A percentile compares a stretch with the other conserved stretches of the same genome.
Evolutionary conservation across 2,888 invertebrate species (phyloP).

Genomic region (Polietes domitor): DNA sequence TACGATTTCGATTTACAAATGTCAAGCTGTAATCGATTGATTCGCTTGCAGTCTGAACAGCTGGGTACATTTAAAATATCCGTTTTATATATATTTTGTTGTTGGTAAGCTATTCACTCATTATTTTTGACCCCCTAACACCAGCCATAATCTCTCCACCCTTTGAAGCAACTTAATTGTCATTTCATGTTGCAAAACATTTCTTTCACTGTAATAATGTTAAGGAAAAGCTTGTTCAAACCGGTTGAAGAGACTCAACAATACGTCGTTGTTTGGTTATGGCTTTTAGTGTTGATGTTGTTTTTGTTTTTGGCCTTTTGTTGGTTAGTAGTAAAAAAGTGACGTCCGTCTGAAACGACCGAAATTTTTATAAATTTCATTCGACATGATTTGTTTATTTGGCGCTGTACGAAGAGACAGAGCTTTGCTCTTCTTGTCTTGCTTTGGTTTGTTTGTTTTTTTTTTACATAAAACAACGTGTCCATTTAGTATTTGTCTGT

Average conservation of each 20-base stretch:
- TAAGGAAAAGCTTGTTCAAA: slow-evolving; percentile 63
- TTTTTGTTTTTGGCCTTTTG: slow-evolving; percentile 41
- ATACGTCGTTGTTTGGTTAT: slow-evolving; percentile 28
- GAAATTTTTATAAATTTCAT: slow-evolving; percentile 49
- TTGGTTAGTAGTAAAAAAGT: slow-evolving; percentile 48
- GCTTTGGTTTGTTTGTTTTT: not conserved
- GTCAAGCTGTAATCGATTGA: too few relatives aligned
- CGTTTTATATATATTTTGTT: too few relatives aligned
- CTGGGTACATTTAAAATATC: too few relatives aligned
- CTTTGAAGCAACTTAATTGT: too few relatives aligned
- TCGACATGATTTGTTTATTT: slow-evolving; percentile 35
- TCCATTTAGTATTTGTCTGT: slow-evolving; percentile 21
- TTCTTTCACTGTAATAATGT: slow-evolving; percentile 47
- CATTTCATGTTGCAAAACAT: too few relatives aligned
- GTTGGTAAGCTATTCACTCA: too few relatives aligned
- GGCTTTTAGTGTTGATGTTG: slow-evolving; percentile 39
- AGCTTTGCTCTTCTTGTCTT: slow-evolving; percentile 3
- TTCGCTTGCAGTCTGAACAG: too few relatives aligned
- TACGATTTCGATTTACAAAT: too few relatives aligned
- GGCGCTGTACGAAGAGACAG: not conserved
- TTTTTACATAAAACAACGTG: slow-evolving; percentile 27
- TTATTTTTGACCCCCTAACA: too few relatives aligned
- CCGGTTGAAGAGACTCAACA: slow-evolving; percentile 50
- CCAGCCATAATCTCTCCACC: too few relatives aligned
- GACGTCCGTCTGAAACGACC: slow-evolving; percentile 42